Conservation (phyloP, 2,113 vertebrate species). For the Atlantisia rogersi region DNA sequence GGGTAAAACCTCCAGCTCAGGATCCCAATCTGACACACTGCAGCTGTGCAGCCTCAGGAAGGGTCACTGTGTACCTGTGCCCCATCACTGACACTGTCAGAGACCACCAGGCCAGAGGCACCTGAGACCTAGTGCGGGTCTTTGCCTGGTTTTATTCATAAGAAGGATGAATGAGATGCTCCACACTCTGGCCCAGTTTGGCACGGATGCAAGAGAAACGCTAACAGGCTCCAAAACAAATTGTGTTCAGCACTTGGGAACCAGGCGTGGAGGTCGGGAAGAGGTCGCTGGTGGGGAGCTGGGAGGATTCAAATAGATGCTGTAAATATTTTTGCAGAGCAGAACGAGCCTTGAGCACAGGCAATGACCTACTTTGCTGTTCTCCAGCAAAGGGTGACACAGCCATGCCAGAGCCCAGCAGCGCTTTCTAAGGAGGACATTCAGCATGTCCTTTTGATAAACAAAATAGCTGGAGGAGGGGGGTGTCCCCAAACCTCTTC, state of each 20-base stretch:
- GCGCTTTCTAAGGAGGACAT: not conserved
- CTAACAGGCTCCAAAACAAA: conserved; percentile 35
- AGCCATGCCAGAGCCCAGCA: not conserved
- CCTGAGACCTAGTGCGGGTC: not conserved
- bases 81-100: not conserved
- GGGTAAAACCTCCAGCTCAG: not conserved
- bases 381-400: not conserved
- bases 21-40: accelerated
- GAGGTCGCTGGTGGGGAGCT: not conserved
- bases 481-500: not conserved
- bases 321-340: conserved; percentile 51
- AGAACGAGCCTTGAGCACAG: conserved; percentile 18
- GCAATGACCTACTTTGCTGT: conserved; percentile 23
- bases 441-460: not conserved
- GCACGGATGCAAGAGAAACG: not conserved
- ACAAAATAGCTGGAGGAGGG: accelerated
- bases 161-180: conserved; percentile 50
- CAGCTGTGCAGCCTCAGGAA: not conserved
- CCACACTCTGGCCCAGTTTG: not conserved
- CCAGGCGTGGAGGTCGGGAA: not conserved
- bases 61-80: not conserved
- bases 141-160: not conserved
- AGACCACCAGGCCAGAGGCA: not conserved
- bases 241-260: not conserved
- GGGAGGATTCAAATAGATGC: conserved; percentile 34